Percentiles rank a stretch among this genome's conserved stretches.
These are phyloP conservation scores for Aethes cnicana DNA, from an alignment of 2,888 invertebrate species.

Conservation along the genomic window DNA sequence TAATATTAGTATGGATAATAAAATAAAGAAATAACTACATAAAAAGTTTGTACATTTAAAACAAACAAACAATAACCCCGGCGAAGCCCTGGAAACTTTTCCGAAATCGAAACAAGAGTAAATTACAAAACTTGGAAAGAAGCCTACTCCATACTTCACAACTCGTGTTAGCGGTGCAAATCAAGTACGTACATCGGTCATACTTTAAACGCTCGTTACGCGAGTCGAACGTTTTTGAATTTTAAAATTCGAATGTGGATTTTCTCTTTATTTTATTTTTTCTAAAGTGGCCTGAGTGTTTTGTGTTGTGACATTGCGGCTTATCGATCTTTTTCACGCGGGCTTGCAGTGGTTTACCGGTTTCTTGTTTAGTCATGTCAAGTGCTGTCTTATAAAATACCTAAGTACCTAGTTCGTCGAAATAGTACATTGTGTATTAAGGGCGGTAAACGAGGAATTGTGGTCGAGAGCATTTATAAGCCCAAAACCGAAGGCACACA, in stretches of 20 bases:
- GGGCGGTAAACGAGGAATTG: too few relatives aligned
- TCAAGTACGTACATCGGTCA: slow-evolving; percentile 35
- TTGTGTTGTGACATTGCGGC: slow-evolving; percentile 26
- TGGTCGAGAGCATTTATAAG: too few relatives aligned
- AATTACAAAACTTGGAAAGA: neutral
- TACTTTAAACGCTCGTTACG: slow-evolving; percentile 34
- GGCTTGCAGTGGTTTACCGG: neutral
- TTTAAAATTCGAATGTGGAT: slow-evolving; percentile 26
- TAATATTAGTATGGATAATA: too few relatives aligned
- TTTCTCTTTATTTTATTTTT: slow-evolving; percentile 17
- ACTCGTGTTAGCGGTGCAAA: slow-evolving; percentile 19
- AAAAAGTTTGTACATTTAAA: neutral
- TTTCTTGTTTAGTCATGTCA: neutral
- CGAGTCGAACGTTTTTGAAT: slow-evolving; percentile 36
- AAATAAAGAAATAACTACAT: neutral
- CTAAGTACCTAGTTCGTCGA: too few relatives aligned
- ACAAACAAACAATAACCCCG: too few relatives aligned
- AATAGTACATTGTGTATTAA: too few relatives aligned
- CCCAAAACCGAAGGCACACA: too few relatives aligned
- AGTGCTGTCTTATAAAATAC: too few relatives aligned
- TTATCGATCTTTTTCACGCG: slow-evolving; percentile 23
- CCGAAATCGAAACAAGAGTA: neutral
- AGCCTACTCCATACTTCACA: slow-evolving; percentile 28
- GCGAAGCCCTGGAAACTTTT: too few relatives aligned
- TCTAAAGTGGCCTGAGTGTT: neutral